Conservation (phyloP, 2,797 vertebrate species). For the Microchirus variegatus region DNA sequence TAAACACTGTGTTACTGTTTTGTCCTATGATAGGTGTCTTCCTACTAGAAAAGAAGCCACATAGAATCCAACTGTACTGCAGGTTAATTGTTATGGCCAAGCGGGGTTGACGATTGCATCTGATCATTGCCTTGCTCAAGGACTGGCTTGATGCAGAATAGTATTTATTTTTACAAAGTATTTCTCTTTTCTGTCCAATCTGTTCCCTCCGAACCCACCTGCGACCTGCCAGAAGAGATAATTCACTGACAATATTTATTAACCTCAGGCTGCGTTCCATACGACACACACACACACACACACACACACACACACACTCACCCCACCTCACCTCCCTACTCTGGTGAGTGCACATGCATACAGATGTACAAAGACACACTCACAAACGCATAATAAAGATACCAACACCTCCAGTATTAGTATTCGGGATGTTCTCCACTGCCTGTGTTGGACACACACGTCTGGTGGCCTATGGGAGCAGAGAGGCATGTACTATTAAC, state of each 20-base stretch:
- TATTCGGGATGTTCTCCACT: constrained; percentile 55
- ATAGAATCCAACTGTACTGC: constrained; percentile 34
- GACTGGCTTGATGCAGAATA: constrained; percentile 10
- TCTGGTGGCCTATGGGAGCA: constrained; percentile 48
- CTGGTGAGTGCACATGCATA: constrained; percentile 41
- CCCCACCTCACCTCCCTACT: not conserved
- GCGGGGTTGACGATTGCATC: constrained; percentile 5
- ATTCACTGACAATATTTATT: constrained; percentile 83
- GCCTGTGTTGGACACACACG: constrained; percentile 44
- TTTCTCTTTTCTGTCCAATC: constrained; percentile 65
- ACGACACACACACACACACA: constrained; percentile 11
- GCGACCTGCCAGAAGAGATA: constrained; percentile 76
- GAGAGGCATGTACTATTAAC: constrained; percentile 55
- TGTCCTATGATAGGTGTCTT: constrained; percentile 31
- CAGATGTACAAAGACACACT: constrained; percentile 39
- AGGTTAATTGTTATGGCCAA: constrained; percentile 42
- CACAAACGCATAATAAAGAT: constrained; percentile 22
- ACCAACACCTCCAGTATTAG: constrained; percentile 53
- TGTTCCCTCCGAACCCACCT: constrained; percentile 70
- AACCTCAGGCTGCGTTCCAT: constrained; percentile 61
- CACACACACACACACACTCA: constrained; percentile 4
- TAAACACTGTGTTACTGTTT: constrained; percentile 46
- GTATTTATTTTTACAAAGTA: not conserved
- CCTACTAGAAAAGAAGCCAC: constrained; percentile 24
- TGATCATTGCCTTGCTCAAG: constrained; percentile 42